These are phyloP conservation scores for Sesamia inferens DNA, from an alignment of 2,888 invertebrate species.

Conservation along the genomic window DNA sequence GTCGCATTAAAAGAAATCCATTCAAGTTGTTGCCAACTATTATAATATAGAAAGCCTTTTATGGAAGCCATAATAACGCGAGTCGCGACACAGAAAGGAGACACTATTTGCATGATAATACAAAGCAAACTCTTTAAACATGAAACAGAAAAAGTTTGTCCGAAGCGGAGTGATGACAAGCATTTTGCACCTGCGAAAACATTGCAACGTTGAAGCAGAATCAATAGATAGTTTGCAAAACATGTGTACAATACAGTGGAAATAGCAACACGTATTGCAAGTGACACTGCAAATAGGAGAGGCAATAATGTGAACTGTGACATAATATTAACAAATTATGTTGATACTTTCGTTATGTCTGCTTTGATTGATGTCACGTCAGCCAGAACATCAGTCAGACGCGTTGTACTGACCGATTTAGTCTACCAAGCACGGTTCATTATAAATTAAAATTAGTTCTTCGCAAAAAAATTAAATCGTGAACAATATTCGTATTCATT, in stretches of 20 bases:
- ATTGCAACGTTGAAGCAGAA: conserved; percentile 34
- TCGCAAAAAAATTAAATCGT: conserved; percentile 38
- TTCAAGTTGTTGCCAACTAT: conserved; percentile 30
- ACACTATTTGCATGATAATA: conserved; percentile 58
- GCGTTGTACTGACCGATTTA: conserved; percentile 27
- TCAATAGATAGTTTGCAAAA: conserved; percentile 52
- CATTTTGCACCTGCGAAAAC: conserved; percentile 58
- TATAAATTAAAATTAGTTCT: conserved; percentile 23
- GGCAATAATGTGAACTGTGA: conserved; percentile 33
- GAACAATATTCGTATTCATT: conserved; percentile 42
- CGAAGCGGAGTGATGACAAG: conserved; percentile 40
- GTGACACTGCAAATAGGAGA: conserved; percentile 35
- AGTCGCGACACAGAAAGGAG: conserved; percentile 27
- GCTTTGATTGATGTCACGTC: conserved; percentile 24
- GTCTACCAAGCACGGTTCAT: conserved; percentile 22
- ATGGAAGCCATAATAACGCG: conserved; percentile 32
- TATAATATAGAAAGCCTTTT: conserved; percentile 46
- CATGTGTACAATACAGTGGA: conserved; percentile 33
- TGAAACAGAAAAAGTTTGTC: conserved; percentile 41
- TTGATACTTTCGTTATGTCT: conserved; percentile 24
- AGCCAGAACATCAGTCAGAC: conserved; percentile 1
- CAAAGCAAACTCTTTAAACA: conserved; percentile 38
- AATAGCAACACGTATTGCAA: conserved; percentile 46
- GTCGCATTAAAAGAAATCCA: conserved; percentile 46
- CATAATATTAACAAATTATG: conserved; percentile 28